Evolutionary conservation across 1,140 invertebrate species (phyloP), one percentile per base, ranked within the genome.

Genomic region (Hirudo medicinalis): DNA sequence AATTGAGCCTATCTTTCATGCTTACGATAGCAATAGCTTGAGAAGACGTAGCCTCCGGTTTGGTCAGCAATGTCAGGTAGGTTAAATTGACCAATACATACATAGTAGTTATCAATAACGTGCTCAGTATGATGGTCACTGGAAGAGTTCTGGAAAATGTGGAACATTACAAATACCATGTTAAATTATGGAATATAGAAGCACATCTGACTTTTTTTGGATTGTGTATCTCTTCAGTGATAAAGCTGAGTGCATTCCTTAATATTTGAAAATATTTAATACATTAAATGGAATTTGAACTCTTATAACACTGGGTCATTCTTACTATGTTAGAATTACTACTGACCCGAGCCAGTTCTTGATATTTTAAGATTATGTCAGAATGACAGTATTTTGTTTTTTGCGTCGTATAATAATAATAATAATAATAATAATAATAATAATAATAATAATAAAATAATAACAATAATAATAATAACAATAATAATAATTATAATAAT

Each of bases 1-100:
- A 40, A 6, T 40, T 40, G 4, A 4, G 40, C 40, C 40, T 40
- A 11, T 11, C 4, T 22, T 22, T 27, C 27, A 60, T 8, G 15
- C 85, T 85, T 82, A 89, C 88, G 78, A 97, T 92, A 29, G 94
- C n/a, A n/a, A n/a, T n/a, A n/a, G n/a, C n/a, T n/a, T n/a, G n/a
- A n/a, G n/a, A n/a, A n/a, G n/a, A n/a, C 95, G 97, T 78, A 19
- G 98, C 89, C 80, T 94, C 89, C 0, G 84, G 80, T 0, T 89
- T 89, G 0, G 88, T 89, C 11, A 97, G 83, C 0, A 92, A 94
- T 0, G 92, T 92, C 81, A 94, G 94, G 82, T 97, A 97, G 27
- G 95, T 94, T 32, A 97, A 86, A 78, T 98, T 98, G 9, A 93
- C 91, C 74, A 96, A 84, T 0, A 95, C 89, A 78, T 99, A 99